A percentile compares a stretch with the other conserved stretches of the same genome.
Evolutionary conservation across 2,113 vertebrate species (phyloP).

Genomic region (Diadophis punctatus): DNA sequence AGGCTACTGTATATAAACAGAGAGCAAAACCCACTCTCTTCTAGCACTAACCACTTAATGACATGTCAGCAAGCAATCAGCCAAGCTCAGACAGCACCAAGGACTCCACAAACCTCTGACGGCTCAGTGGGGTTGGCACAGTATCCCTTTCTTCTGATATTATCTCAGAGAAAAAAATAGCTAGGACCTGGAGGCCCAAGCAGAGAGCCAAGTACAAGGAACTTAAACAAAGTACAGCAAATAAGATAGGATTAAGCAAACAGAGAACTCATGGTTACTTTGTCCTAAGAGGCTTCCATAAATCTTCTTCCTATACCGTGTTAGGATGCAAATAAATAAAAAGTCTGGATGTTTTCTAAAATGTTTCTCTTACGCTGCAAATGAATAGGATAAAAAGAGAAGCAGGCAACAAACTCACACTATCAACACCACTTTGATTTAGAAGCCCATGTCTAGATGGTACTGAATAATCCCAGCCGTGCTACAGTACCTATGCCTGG

Average conservation of each 20-base stretch:
- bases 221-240: constrained; percentile 31
- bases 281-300: constrained; percentile 14
- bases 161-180: not conserved
- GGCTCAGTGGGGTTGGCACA: not conserved
- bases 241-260: constrained; percentile 7
- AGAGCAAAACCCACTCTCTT: not conserved
- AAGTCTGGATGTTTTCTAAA: not conserved
- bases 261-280: not conserved
- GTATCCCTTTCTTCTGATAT: not conserved
- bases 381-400: not conserved
- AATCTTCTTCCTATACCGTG: constrained; percentile 21
- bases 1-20: not conserved
- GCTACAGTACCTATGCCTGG: not conserved
- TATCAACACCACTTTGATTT: not conserved
- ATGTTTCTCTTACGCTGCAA: not conserved
- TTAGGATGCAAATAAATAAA: constrained; percentile 16
- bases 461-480: not conserved
- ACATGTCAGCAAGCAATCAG: not conserved
- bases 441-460: not conserved
- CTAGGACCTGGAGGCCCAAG: constrained; percentile 40
- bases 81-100: not conserved
- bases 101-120: not conserved
- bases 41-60: not conserved
- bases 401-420: constrained; percentile 6
- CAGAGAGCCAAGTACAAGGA: constrained; percentile 35